Percentiles rank a stretch among this genome's conserved stretches.
Conservation (phyloP, 2,113 vertebrate species). For the Mesoclemmys tuberculata region DNA sequence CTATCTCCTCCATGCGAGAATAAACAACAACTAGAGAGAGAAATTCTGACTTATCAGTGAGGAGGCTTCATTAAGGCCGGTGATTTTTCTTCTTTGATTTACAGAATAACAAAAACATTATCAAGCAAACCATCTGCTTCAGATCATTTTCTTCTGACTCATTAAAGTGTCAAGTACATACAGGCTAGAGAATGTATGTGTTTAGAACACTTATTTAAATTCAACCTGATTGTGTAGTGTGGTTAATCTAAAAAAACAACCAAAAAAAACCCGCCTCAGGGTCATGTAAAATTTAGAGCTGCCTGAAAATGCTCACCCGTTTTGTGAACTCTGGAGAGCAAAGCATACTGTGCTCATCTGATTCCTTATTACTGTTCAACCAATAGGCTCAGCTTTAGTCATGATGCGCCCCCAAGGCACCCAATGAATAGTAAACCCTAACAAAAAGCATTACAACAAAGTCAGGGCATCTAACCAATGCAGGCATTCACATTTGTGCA, state of each 20-base stretch:
- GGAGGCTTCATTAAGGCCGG: neutral
- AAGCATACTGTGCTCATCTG: neutral
- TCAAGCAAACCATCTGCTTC: neutral
- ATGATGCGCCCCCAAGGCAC: neutral
- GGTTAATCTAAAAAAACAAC: neutral
- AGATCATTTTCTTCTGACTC: constrained; percentile 2
- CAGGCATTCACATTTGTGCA: neutral
- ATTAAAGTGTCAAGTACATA: neutral
- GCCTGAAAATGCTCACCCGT: neutral
- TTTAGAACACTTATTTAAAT: constrained; percentile 3
- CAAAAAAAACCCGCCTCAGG: neutral
- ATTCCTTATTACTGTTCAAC: neutral
- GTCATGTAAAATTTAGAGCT: neutral
- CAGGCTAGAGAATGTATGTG: neutral
- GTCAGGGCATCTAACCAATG: neutral
- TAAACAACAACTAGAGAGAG: neutral
- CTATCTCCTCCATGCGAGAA: neutral
- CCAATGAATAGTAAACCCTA: neutral
- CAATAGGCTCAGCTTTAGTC: neutral
- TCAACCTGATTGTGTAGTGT: neutral
- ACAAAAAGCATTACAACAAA: neutral
- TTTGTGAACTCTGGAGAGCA: neutral
- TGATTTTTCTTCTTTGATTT: neutral
- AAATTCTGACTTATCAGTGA: neutral
- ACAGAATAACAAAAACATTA: neutral